Conservation (phyloP, 2,888 invertebrate genomes). For the Meiosimyza platycephala region DNA sequence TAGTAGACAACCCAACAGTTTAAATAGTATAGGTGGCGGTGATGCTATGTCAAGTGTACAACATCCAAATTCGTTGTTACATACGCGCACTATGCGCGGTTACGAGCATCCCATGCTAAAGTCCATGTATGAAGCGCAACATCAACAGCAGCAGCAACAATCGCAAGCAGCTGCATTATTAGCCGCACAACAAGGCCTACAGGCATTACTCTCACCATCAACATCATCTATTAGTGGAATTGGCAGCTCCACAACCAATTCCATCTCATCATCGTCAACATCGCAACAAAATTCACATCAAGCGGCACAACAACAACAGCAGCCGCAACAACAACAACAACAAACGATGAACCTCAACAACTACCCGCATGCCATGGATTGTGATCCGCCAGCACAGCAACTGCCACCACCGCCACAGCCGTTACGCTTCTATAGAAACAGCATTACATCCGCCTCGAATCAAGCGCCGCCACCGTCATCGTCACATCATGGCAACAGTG, state of each 20-base stretch:
- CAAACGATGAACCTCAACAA: conserved; percentile 48
- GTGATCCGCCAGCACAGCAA: conserved; percentile 73
- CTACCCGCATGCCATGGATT: conserved; percentile 78
- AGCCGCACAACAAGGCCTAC: conserved; percentile 55
- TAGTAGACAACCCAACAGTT: conserved; percentile 56
- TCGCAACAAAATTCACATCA: conserved; percentile 18
- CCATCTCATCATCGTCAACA: not conserved
- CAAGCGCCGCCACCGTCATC: conserved; percentile 48
- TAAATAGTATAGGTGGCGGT: conserved; percentile 53
- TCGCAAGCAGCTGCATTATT: conserved; percentile 47
- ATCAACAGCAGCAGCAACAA: conserved; percentile 42
- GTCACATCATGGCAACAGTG: conserved; percentile 39
- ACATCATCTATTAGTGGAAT: conserved; percentile 28
- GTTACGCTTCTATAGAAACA: conserved; percentile 44
- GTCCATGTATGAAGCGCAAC: conserved; percentile 47
- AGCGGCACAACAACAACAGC: conserved; percentile 41
- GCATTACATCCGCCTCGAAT: conserved; percentile 20
- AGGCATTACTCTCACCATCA: conserved; percentile 54
- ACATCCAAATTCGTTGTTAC: conserved; percentile 40
- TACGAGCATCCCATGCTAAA: conserved; percentile 43
- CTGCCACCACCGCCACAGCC: conserved; percentile 52
- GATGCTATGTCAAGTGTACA: conserved; percentile 44
- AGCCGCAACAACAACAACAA: conserved; percentile 13
- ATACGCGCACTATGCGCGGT: conserved; percentile 45
- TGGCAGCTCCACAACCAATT: not conserved